A percentile compares a stretch with the other conserved stretches of the same genome.
Evolutionary conservation across 1,140 invertebrate genomes (phyloP).

Genomic region (Panagrolaimus sp.): DNA sequence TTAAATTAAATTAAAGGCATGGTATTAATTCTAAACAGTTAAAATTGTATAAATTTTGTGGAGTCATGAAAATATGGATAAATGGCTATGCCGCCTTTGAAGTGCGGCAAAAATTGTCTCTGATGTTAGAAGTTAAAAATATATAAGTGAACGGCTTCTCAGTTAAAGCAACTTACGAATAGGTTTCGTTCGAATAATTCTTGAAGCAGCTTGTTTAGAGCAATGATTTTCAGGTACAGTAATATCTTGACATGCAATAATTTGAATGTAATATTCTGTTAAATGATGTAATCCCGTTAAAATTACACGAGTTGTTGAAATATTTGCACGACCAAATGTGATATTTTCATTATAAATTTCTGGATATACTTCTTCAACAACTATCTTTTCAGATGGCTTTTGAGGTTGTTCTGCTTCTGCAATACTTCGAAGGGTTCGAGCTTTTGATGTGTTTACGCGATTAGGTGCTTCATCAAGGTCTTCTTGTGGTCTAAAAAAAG

Average conservation of each 20-base stretch:
- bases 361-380: not conserved
- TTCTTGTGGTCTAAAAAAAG: constrained; percentile 2
- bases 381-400: not conserved
- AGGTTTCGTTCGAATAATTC: constrained; percentile 10
- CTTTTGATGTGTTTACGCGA: not conserved
- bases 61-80: too few relatives aligned
- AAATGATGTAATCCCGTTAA: constrained; percentile 61
- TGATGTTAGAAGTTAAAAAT: too few relatives aligned
- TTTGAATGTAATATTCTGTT: constrained; percentile 60
- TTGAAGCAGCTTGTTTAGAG: constrained; percentile 18
- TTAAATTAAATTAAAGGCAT: too few relatives aligned
- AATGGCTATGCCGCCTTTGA: too few relatives aligned
- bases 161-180: not conserved
- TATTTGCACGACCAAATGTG: constrained; percentile 35
- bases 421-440: not conserved
- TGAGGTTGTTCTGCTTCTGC: not conserved
- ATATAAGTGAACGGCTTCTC: too few relatives aligned
- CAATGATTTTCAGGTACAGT: constrained; percentile 10
- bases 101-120: too few relatives aligned
- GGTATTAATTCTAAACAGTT: too few relatives aligned
- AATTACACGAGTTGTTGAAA: constrained; percentile 37
- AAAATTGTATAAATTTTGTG: too few relatives aligned
- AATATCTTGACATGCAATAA: constrained; percentile 43
- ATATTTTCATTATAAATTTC: not conserved
- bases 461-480: not conserved